Evolutionary conservation across 1,140 invertebrate species (phyloP), one percentile per base, ranked within the genome.

Genomic region (Chrysomallon squamiferum): DNA sequence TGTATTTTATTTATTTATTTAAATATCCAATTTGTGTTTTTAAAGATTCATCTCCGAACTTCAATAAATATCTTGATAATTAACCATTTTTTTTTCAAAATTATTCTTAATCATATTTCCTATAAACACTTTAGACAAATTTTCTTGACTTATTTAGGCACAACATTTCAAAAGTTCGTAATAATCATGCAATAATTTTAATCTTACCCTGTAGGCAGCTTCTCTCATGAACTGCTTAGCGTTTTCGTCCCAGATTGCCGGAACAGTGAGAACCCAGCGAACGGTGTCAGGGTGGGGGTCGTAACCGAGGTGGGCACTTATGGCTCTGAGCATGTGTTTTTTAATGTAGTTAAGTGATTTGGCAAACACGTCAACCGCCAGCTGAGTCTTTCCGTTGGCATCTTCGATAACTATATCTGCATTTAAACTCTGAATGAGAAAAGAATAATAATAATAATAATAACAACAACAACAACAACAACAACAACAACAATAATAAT

Each of bases 191-290:
- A n/a, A n/a, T n/a, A n/a, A n/a, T n/a, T n/a, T n/a, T n/a, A n/a
- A n/a, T n/a, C 50, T 57, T 62, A 80, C 80, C 77, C 73, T 78
- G 61, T 75, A 69, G 2, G 78, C 80, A 0, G 79, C 78, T 52
- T 82, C 80, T 29, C 80, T 59, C 80, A 82, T 82, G 64, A 82
- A 82, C 73, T 82, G 80, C 54, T 82, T 82, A 27, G 80, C 77
- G 65, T 80, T 80, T 58, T 82, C 80, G 54, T 81, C 79, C 80
- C 80, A 82, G 43, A 82, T 82, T 25, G 80, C 78, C 2, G 80
- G 80, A 2, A 82, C 80, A 9, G 80, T 82, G 3, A 82, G 69
- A 7, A 80, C 78, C 80, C 80, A 82, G 52, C 80, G 64, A 32
- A 82, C 74, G 15, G 75, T 72, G 49, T 76, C 68, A 2, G 72